Percentiles rank a stretch among this genome's conserved stretches.
Evolutionary conservation across 2,113 vertebrate species (phyloP).

Genomic region (Budorcas taxicolor): DNA sequence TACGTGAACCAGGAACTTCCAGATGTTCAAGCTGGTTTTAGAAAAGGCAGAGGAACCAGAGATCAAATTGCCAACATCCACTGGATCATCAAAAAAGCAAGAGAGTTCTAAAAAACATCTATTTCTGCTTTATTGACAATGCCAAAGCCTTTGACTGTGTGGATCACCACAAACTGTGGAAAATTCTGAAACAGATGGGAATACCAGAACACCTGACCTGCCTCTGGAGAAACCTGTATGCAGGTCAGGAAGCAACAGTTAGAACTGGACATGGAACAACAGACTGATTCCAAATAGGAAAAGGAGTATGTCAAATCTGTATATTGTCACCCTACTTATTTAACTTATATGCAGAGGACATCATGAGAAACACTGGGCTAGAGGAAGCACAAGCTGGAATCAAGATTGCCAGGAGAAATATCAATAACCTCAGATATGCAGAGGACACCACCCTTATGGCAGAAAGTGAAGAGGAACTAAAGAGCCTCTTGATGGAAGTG

Average conservation of each 20-base stretch:
- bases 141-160: neutral
- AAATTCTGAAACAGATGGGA: neutral
- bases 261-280: neutral
- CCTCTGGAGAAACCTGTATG: neutral
- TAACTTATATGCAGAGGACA: neutral
- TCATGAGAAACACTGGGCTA: neutral
- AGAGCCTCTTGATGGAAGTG: neutral
- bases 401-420: neutral
- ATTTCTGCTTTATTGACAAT: neutral
- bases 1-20: fast-evolving
- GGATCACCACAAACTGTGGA: neutral
- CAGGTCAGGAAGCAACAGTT: neutral
- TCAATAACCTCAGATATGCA: neutral
- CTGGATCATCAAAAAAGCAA: neutral
- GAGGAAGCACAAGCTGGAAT: neutral
- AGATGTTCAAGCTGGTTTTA: neutral
- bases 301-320: neutral
- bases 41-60: neutral
- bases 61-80: neutral
- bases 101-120: neutral
- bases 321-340: neutral
- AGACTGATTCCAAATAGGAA: neutral
- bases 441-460: neutral
- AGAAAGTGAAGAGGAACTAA: neutral
- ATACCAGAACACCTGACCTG: neutral